Conservation (phyloP, 2,113 vertebrate species). For the Dasyurus viverrinus region DNA sequence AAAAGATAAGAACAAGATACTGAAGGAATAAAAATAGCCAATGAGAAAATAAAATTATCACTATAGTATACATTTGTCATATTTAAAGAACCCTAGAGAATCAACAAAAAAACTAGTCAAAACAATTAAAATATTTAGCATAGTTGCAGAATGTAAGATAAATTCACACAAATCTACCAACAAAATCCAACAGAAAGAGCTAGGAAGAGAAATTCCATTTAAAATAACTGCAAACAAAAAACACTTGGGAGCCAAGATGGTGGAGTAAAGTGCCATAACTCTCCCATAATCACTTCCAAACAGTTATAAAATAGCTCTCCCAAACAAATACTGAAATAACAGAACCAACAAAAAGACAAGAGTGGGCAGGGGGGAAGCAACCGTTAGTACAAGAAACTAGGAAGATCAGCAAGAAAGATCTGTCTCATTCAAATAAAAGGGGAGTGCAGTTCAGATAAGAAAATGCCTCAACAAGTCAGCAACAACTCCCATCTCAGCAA, state of each 20-base stretch:
- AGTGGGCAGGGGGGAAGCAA: too few species aligned
- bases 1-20: neutral
- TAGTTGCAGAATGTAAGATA: neutral
- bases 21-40: neutral
- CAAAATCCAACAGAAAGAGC: neutral
- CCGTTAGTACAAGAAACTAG: too few species aligned
- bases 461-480: too few species aligned
- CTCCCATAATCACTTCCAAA: too few species aligned
- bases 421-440: too few species aligned
- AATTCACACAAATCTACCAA: neutral
- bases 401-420: too few species aligned
- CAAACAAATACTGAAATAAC: too few species aligned
- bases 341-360: too few species aligned
- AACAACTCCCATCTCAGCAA: too few species aligned
- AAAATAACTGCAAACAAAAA: neutral
- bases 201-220: neutral
- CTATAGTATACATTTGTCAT: neutral
- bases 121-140: neutral
- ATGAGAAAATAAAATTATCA: neutral
- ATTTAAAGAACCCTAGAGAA: neutral
- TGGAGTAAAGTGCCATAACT: too few species aligned
- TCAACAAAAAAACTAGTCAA: neutral
- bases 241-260: neutral
- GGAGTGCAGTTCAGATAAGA: too few species aligned
- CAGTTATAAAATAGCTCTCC: too few species aligned